Evolutionary conservation across 2,113 vertebrate genomes (phyloP), one percentile per base, ranked within the genome.

Genomic region (Antechinus flavipes): DNA sequence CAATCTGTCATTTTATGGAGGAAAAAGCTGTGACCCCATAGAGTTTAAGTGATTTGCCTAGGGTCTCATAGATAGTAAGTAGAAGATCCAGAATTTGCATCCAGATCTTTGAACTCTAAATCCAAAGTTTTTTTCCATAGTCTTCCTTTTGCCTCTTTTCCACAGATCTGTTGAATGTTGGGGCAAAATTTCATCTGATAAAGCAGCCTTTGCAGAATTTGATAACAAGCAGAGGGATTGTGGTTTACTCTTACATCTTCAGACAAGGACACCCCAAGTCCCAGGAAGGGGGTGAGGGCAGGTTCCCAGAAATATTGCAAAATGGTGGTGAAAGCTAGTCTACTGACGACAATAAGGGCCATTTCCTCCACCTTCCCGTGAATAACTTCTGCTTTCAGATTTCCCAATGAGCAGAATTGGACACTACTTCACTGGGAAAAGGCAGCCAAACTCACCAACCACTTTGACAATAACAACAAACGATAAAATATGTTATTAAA

Each of bases 261-360:
- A 97, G 93, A 96, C 58, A 94, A 93, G 93, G 91, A 30, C 0
- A 30, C 97, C 95, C 90, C 11, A 92, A 93, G 93, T 93, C 58
- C 95, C 91, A 92, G 96, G 93, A 98, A 97, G 68, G 23, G 23
- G 90, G 89, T 95, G n/a, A 58, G 90, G 22, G 2, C 23, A 90
- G 53, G 84, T 97, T 98, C 96, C 61, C 91, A 97, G 96, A 98
- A 98, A 95, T 95, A 96, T 95, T 47, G 96, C 93, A 94, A 95
- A 96, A 58, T 96, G 55, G 92, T 98, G 96, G 89, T 0, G 97
- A 92, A 98, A 98, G 96, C 94, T 91, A 96, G 50, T 47, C 84
- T 54, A 1, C 91, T 2, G 30, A 50, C 94, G 94, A 96, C 93
- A 92, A 91, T 93, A 96, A 26, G 84, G 93, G 94, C 47, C 24